Base-by-base conservation (phyloP, 37 sponge, comb jelly and placozoan genomes). In the Axinella damicornis region DNA sequence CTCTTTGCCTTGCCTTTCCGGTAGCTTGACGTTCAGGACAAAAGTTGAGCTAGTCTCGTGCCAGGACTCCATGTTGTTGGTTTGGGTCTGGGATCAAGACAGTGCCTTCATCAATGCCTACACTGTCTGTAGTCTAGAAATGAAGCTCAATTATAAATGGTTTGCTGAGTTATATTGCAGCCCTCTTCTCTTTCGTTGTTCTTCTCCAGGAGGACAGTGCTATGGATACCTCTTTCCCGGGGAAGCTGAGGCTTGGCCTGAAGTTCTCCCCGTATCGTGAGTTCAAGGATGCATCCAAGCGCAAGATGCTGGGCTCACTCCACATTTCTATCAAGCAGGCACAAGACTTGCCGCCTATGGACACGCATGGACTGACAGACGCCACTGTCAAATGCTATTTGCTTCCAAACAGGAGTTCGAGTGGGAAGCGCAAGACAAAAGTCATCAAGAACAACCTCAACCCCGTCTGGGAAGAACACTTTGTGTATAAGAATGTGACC, bases 391-490 rank as follows among this genome's bases (percentile, higher is more conserved):
- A 75, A 27, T 79, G 86, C 77, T 85, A 69, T 72, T 56, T 91
- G 32, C 72, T 91, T 0, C 91, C 91, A 6, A 78, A 80, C 76
- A 63, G 39, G 30, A 28, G 24, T 20, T 2, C 59, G 5, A 57
- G n/a, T 13, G 69, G 77, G 32, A 91, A 91, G 82, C 80, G 78
- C 62, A 91, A 91, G 72, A 76, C 91, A 1, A 34, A 11, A 59
- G 77, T 81, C 13, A 28, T 91, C 15, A 69, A 65, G 77, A 85
- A 81, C 67, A 81, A 30, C 65, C 75, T 71, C 6, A 72, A 71
- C 41, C 91, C 91, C 74, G 86, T 81, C 39, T 91, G 91, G 91
- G 58, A 84, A 15, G 86, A 85, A 39, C 36, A 74, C 56, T 40
- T 81, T 27, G 41, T 27, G 27, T 91, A 85, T 65, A 57, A 46